Evolutionary conservation across 2,888 invertebrate species (phyloP), one percentile per base, ranked within the genome.

Genomic region (Morpho achilles): DNA sequence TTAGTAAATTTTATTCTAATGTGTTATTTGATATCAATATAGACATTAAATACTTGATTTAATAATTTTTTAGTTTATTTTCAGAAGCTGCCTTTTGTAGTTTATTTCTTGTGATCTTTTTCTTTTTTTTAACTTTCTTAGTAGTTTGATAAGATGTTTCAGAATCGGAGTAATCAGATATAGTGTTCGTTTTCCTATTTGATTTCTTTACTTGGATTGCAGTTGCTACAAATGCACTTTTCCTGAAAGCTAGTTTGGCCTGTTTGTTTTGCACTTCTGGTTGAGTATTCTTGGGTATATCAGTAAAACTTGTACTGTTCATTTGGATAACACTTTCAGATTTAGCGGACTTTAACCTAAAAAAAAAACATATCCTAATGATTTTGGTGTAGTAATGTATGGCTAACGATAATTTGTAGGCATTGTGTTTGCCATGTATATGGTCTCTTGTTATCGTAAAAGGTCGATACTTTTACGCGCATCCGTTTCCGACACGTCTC

Each of bases 171-270:
- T 82, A 82, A 47, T 90, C 91, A 16, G 86, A 82, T 40, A 77
- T 67, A 53, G 67, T 64, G 61, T 63, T 76, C 44, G 71, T 60
- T 70, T 79, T 84, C 53, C 69, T 70, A 61, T 65, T 79, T 53
- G 70, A 67, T 69, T 88, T 91, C 63, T 84, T 88, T 40, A 73
- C 79, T 71, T 91, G 91, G 41, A 90, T 74, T 2, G 93, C 92
- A 8, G 93, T 92, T 40, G 93, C 92, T 0, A 94, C 92, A 62
- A 92, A 83, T 22, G 92, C 93, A 60, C 92, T 84, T 67, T 93
- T 93, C 69, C 92, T 92, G 69, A 94, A 94, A 62, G 91, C 91
- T 59, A 77, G 78, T 65, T 87, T 88, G 7, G 80, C 75, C 64
- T 80, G 78, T 64, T 76, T 79, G 49, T 60, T 77, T 64, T 77